A percentile compares a stretch with the other conserved stretches of the same genome.
These are phyloP conservation scores for Anniella stebbinsi DNA, from an alignment of 2,797 vertebrate species.

Conservation along the genomic window DNA sequence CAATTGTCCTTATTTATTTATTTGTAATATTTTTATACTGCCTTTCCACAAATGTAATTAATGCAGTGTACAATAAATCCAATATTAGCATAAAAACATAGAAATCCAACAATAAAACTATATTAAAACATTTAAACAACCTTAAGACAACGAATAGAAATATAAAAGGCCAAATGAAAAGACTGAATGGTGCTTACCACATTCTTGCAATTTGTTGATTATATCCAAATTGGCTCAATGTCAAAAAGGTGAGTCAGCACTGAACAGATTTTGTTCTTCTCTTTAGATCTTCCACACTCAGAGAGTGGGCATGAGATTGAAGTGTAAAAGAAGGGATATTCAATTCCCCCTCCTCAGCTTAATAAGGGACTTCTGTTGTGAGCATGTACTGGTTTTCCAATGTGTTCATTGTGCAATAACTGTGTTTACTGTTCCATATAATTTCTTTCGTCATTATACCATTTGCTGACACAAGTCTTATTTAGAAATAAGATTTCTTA, in stretches of 20 bases:
- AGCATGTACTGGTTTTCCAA: conserved; percentile 24
- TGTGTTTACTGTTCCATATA: conserved; percentile 38
- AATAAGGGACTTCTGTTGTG: conserved; percentile 24
- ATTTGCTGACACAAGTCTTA: conserved; percentile 43
- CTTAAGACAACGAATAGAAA: too few species aligned
- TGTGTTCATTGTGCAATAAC: conserved; percentile 10
- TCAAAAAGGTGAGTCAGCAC: neutral
- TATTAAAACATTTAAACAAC: too few species aligned
- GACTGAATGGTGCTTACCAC: neutral
- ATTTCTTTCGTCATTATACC: conserved; percentile 34
- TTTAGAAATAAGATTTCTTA: conserved; percentile 55
- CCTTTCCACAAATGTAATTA: too few species aligned
- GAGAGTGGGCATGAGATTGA: neutral
- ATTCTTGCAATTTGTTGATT: neutral
- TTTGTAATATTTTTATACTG: too few species aligned
- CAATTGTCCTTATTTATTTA: neutral
- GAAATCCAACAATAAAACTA: too few species aligned
- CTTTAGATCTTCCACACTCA: neutral
- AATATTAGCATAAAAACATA: too few species aligned
- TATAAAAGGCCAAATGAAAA: too few species aligned
- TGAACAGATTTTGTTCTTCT: neutral
- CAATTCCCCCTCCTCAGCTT: neutral
- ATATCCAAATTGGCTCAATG: neutral
- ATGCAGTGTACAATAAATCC: too few species aligned
- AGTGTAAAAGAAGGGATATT: neutral